Evolutionary conservation across 2,113 vertebrate genomes (phyloP), one percentile per base, ranked within the genome.

Genomic region (Ophiodon elongatus): DNA sequence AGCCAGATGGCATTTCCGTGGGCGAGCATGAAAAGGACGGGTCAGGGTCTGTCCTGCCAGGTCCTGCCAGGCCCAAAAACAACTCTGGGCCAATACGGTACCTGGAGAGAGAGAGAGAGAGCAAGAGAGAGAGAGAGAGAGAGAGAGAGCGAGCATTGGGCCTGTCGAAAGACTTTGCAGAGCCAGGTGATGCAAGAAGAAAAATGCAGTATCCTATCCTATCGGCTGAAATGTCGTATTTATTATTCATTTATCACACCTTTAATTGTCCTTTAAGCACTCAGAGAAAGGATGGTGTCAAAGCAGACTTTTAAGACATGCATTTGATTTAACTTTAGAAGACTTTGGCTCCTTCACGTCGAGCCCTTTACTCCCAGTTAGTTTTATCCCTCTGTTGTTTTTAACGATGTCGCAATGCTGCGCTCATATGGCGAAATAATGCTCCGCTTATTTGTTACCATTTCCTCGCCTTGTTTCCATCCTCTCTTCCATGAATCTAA

Each of bases 1-100:
- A 90, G 94, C 95, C 96, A 96, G 96, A 96, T 96, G 96, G 96
- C 93, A 91, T 95, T 95, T 96, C 94, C 78, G 88, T 95, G 94
- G 94, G 96, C 88, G 94, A 94, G 92, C 87, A 62, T 93, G 90
- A 93, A 95, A 95, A 95, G 94, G 95, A 95, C 94, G 89, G 94
- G 95, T 95, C 93, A 93, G 92, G 92, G 93, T 93, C 92, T 93
- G 90, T 94, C 89, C 93, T 88, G 93, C 94, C 92, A 94, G 90
- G 90, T 92, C 85, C 88, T 91, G 91, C 90, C 87, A 83, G 89
- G 90, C 93, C 89, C 21, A 87, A 82, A 86, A 85, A 91, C 92
- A 84, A 91, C 88, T 91, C 87, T 80, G 45, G 82, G 90, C 94
- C 91, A 87, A 84, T 84, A 69, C 75, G 54, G 80, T 89, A 90